These are phyloP conservation scores for Leucophora obtusa DNA, from an alignment of 2,888 invertebrate species.

Conservation along the genomic window DNA sequence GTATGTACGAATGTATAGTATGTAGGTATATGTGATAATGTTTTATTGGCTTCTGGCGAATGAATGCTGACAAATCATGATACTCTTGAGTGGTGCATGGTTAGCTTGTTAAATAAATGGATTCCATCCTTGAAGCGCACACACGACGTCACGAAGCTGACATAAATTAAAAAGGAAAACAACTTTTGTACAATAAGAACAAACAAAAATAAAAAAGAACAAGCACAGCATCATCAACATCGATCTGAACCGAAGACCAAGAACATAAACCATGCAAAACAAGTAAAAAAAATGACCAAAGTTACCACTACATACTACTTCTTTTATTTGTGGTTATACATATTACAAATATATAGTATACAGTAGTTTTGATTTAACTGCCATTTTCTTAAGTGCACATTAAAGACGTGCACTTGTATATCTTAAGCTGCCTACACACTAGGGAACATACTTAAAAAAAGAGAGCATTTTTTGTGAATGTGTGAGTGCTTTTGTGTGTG, in stretches of 20 bases:
- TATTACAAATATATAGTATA: no score
- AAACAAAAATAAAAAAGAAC: conserved; percentile 4
- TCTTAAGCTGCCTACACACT: no score
- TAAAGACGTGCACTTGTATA: no score
- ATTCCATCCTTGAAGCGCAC: conserved; percentile 59
- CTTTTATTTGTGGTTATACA: neutral
- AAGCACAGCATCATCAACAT: conserved; percentile 11
- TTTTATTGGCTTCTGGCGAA: conserved; percentile 42
- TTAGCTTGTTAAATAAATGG: conserved; percentile 54
- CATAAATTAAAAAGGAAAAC: conserved; percentile 44
- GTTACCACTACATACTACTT: conserved; percentile 7
- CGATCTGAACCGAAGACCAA: no score
- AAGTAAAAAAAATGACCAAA: conserved; percentile 17
- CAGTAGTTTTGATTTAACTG: no score
- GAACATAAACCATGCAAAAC: neutral
- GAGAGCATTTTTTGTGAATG: no score
- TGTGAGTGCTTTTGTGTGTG: no score
- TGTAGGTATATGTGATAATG: conserved; percentile 13
- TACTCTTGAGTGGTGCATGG: conserved; percentile 37
- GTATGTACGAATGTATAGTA: no score
- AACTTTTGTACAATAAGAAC: conserved; percentile 8
- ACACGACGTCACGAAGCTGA: conserved; percentile 58
- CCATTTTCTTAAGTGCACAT: no score
- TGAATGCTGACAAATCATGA: conserved; percentile 50
- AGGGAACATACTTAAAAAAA: no score